Conservation (phyloP, 1,140 invertebrate species). For the Delia radicum region DNA sequence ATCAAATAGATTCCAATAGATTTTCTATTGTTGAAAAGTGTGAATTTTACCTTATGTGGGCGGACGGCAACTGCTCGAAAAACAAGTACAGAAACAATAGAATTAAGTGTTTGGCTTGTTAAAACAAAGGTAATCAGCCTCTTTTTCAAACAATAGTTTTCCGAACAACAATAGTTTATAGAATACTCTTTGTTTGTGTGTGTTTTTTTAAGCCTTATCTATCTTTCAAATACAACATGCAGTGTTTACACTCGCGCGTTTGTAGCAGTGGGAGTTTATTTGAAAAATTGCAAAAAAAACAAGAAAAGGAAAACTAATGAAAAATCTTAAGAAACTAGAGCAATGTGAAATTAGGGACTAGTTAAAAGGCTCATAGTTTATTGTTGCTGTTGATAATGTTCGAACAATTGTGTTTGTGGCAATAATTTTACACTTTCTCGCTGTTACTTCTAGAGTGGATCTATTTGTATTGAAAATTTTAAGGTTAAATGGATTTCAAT, state of each 20-base stretch:
- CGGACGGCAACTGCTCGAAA: not conserved
- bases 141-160: not conserved
- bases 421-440: constrained; percentile 18
- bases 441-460: not conserved
- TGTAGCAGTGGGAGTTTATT: not conserved
- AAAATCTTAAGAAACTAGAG: not conserved
- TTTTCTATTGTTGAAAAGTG: not conserved
- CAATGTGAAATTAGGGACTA: not conserved
- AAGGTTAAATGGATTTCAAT: constrained; percentile 14
- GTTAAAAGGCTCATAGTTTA: not conserved
- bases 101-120: not conserved
- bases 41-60: not conserved
- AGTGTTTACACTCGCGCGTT: not conserved
- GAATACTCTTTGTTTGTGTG: not conserved
- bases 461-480: constrained; percentile 13
- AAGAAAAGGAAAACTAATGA: too few species aligned
- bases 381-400: not conserved
- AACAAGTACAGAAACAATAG: not conserved
- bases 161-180: not conserved
- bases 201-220: not conserved
- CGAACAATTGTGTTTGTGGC: not conserved
- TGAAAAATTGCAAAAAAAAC: not conserved
- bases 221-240: not conserved
- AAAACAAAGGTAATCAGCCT: not conserved
- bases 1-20: not conserved